Evolutionary conservation across 2,888 invertebrate genomes (phyloP), one percentile per base, ranked within the genome.

Genomic region (Meganola albula): DNA sequence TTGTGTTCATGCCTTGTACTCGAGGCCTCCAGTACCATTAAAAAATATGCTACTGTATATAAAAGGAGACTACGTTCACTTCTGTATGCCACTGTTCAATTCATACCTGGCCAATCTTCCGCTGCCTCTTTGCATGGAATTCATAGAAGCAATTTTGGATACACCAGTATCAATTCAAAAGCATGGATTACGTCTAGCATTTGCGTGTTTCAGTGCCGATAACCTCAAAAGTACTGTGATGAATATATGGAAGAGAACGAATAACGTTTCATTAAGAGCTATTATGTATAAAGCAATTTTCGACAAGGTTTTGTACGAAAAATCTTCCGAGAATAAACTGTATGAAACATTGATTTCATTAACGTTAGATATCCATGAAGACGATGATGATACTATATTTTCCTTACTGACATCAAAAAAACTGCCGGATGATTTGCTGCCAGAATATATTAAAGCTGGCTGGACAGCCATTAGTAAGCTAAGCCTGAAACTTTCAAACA

Each of bases 101-200:
- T 52, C 54, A 8, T 74, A 67, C 30, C 43, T 58, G 13, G 54
- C 55, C 9, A 61, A 65, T 24, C 45, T 76, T 13, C 64, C 73
- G 3, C 37, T 49, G 5, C 46, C 55, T 2, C 34, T 35, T 9
- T 60, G 58, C 14, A 44, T 58, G 5, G 34, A 55, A 18, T 75
- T 75, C 24, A 52, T 75, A 2, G 50, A 58, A 34, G 35, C 54
- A 7, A 31, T 69, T 21, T 35, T 75, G 27, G 40, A 74, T 16
- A 37, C 57, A 6, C 74, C 72, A 2, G 40, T 73, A 2, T 70
- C 74, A 2, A 44, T 72, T 12, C 74, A 73, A 34, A 74, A 75
- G 37, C 71, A 74, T 27, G 72, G 66, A 2, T 28, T 77, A 24
- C 59, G 71, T 1, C 43, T 74, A 8, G 74, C 75, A 1, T 75